Base-by-base conservation (phyloP, 2,113 vertebrate genomes). In the Progne subis region DNA sequence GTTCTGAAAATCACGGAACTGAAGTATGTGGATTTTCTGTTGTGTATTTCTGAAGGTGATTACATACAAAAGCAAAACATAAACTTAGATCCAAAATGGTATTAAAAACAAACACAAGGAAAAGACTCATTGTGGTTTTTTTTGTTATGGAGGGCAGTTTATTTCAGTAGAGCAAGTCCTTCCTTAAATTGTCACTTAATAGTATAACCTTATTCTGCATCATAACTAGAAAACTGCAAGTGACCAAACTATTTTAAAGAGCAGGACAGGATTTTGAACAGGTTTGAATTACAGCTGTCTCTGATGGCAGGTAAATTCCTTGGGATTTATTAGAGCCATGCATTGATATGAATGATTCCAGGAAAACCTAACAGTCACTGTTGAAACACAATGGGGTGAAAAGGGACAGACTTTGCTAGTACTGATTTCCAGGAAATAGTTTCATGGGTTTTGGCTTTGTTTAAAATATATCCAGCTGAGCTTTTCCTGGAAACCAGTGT, bases 401-500 rank as follows among this genome's bases (percentile, higher is more conserved):
- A 78, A 74, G 20, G 31, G 43, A 29, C 52, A 49, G 76, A 64
- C 63, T 95, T 69, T 52, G 31, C 56, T 95, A 65, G 57, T 85
- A 74, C 31, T 28, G 63, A 74, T 95, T 91, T 96, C 50, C 86
- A 90, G 67, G 86, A 95, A 95, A 77, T 16, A 67, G 69, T 68
- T 77, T 87, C 19, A 28, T 69, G 26, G 8, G 37, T 50, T 84
- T 94, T 95, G 59, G 52, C 67, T 68, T 88, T 92, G 80, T 93
- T 96, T 61, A 84, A 93, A 95, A 89, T 82, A n/a, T 16, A 55
- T 46, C 39, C 46, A 88, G 37, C 53, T 80, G 39, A 70, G n/a
- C 94, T 86, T 93, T 94, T 95, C 92, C 80, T 96, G 89, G 68
- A 94, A 94, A 71, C 68, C 89, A 44, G 41, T 86, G 82, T 84